These are phyloP conservation scores for Fopius arisanus DNA, from an alignment of 1,140 invertebrate genomes.

Conservation along the genomic window DNA sequence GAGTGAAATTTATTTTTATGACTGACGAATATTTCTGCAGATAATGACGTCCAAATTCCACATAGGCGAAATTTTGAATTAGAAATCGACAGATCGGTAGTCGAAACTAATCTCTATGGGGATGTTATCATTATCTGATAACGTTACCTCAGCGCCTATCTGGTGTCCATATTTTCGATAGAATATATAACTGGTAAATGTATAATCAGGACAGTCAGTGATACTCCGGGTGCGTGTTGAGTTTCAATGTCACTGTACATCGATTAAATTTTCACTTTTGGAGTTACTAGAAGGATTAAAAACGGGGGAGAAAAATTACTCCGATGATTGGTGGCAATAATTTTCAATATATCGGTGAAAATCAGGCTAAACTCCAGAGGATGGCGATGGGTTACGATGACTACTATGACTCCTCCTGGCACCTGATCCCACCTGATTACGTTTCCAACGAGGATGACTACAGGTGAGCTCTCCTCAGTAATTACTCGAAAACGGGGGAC, in stretches of 20 bases:
- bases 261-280: neutral
- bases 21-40: neutral
- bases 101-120: constrained; percentile 56
- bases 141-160: constrained; percentile 62
- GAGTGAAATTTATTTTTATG: neutral
- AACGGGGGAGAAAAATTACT: too few species aligned
- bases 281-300: too few species aligned
- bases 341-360: constrained; percentile 22
- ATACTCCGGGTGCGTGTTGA: neutral
- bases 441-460: constrained; percentile 70
- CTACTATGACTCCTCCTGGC: constrained; percentile 73
- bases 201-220: constrained; percentile 22
- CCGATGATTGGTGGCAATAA: constrained; percentile 17
- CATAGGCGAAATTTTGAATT: constrained; percentile 8
- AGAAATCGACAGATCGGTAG: constrained; percentile 43
- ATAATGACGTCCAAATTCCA: neutral
- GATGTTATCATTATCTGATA: constrained; percentile 55
- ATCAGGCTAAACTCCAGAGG: constrained; percentile 1
- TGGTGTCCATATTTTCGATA: constrained; percentile 63
- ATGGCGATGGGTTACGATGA: constrained; percentile 65
- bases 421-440: constrained; percentile 75
- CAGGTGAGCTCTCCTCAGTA: constrained; percentile 50
- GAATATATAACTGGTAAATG: constrained; percentile 48
- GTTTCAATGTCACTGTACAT: neutral
- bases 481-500: neutral